A percentile compares a stretch with the other conserved stretches of the same genome.
phyloP scores from a whole-genome alignment of 1,140 invertebrate genomes.

The Brachionus asplanchnoidis region DNA sequence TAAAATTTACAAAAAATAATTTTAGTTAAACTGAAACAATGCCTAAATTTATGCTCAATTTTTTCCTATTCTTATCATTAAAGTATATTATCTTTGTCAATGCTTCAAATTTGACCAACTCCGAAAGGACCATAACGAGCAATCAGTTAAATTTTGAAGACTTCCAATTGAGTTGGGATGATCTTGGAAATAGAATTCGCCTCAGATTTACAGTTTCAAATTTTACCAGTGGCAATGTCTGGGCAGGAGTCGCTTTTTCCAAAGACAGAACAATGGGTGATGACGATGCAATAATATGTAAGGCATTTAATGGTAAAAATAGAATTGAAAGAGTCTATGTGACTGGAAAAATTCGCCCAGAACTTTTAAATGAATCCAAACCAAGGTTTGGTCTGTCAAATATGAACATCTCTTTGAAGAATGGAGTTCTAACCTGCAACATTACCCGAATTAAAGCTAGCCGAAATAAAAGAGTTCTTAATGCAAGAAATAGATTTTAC shows the following conservation, averaged over 20 bases:
- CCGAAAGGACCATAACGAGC: background rate
- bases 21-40: background rate
- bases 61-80: background rate
- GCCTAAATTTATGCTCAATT: background rate
- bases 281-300: background rate
- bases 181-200: background rate
- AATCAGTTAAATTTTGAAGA: background rate
- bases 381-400: background rate
- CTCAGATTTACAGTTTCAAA: background rate
- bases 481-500: background rate
- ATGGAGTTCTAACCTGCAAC: background rate
- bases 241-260: background rate
- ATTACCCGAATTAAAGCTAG: background rate
- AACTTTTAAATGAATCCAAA: background rate
- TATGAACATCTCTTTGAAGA: background rate
- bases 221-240: background rate
- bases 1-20: too few species aligned
- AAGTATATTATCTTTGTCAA: background rate
- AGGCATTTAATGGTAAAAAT: background rate
- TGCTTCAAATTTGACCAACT: background rate
- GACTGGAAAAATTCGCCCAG: background rate
- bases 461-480: background rate
- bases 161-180: background rate
- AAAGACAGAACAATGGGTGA: background rate
- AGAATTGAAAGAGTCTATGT: background rate